A percentile compares a stretch with the other conserved stretches of the same genome.
Evolutionary conservation across 2,113 vertebrate genomes (phyloP).

Genomic region (Oryzias melastigma): DNA sequence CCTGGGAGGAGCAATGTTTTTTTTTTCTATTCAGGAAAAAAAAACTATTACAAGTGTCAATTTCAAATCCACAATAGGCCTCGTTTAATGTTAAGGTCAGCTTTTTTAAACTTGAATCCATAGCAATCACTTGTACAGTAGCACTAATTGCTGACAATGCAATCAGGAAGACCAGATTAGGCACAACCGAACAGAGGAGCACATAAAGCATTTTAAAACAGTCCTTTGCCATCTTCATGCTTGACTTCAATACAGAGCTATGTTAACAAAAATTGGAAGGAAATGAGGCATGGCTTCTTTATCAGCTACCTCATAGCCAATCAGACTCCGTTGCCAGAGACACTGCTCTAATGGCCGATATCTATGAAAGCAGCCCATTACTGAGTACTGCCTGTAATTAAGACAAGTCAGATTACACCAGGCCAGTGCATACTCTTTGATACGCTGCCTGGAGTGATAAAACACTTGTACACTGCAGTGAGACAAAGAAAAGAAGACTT

Average conservation of each 20-base stretch:
- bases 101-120: conserved; percentile 37
- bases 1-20: background rate
- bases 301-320: conserved; percentile 67
- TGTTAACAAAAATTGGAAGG: conserved; percentile 69
- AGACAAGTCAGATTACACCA: conserved; percentile 69
- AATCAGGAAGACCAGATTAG: conserved; percentile 62
- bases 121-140: conserved; percentile 39
- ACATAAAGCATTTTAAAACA: conserved; percentile 72
- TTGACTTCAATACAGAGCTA: conserved; percentile 69
- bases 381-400: conserved; percentile 72
- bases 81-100: conserved; percentile 29
- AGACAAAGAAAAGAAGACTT: conserved; percentile 24
- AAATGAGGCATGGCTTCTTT: conserved; percentile 74
- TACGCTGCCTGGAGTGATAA: conserved; percentile 49
- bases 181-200: conserved; percentile 43
- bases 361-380: conserved; percentile 70
- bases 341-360: conserved; percentile 69
- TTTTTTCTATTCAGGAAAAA: conserved; percentile 5
- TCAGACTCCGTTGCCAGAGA: conserved; percentile 57
- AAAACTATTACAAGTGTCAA: conserved; percentile 2
- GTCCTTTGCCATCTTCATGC: conserved; percentile 64
- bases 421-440: conserved; percentile 54
- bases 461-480: conserved; percentile 21
- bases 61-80: conserved; percentile 18
- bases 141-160: conserved; percentile 66